Base-by-base conservation (phyloP, 2,888 invertebrate species). In the Acrobasis suavella region DNA sequence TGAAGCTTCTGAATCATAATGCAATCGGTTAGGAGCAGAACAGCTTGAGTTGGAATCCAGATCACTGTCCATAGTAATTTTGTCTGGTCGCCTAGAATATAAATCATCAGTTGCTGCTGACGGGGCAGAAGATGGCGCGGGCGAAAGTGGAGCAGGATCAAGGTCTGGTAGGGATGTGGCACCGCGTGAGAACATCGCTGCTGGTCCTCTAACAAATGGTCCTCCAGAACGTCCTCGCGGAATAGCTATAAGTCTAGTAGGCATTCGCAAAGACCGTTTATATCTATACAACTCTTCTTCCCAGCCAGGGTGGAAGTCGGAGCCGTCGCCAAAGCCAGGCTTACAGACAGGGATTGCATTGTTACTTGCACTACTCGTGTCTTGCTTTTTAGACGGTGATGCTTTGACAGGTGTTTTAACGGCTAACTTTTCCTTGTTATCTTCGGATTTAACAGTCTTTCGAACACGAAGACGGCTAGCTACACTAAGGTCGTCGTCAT, bases 251-350 rank as follows among this genome's bases (percentile, higher is more conserved):
- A 97, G 91, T 72, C 96, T 94, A 46, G 95, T 93, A 1, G 97
- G 97, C 94, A 97, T 96, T 72, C 97, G 94, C 16, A 97, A 86
- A 0, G 97, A 96, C 71, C 96, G 94, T 81, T 97, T 97, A 77
- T 96, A 97, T 72, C 94, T 95, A 76, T 96, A 96, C 16, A 97
- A 93, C 76, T 97, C 97, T 78, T 96, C 96, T 85, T 96, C 96
- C 96, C 96, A 96, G 0, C 96, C 96, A 0, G 96, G 96, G 71
- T 94, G 93, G 75, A 96, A 96, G 76, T 95, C 95, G 51, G 95
- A 95, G 42, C 95, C 95, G 79, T 95, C 95, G 5, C 95, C 96
- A 77, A 95, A 95, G 42, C 93, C 88, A n/a, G 95, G 93, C 80
- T 95, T 95, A 39, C 85, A 83, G 32, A 85, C 70, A 15, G 85